These are phyloP conservation scores for Notodonta ziczac DNA, from an alignment of 2,888 invertebrate species.

Conservation along the genomic window DNA sequence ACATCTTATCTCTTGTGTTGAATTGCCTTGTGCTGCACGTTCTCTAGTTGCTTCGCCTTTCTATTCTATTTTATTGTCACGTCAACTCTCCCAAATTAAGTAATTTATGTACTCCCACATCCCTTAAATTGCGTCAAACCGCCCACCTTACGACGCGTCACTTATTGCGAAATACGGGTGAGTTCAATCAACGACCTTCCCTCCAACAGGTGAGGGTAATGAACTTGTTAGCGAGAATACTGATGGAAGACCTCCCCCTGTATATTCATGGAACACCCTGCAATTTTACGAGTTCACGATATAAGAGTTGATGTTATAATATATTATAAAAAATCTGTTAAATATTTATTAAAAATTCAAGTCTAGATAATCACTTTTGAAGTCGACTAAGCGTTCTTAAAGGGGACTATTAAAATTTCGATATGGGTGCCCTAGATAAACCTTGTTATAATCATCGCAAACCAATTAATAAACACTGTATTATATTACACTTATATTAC, in stretches of 20 bases:
- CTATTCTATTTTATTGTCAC: neutral
- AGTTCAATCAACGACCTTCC: neutral
- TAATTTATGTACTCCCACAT: neutral
- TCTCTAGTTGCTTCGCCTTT: neutral
- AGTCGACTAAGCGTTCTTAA: too few species aligned
- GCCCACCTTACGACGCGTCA: neutral
- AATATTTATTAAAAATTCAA: too few species aligned
- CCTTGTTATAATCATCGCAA: too few species aligned
- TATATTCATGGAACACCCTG: neutral
- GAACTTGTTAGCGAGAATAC: neutral
- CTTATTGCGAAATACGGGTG: neutral
- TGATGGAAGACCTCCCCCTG: neutral
- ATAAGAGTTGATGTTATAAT: too few species aligned
- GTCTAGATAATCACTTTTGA: too few species aligned
- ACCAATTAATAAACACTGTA: too few species aligned
- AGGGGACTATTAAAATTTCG: too few species aligned
- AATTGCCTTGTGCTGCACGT: too few species aligned
- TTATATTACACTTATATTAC: too few species aligned
- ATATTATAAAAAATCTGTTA: too few species aligned
- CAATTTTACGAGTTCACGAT: neutral
- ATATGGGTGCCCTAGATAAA: too few species aligned
- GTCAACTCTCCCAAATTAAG: neutral
- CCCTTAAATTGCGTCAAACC: neutral
- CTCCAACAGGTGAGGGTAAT: neutral
- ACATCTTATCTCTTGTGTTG: too few species aligned